Conservation (phyloP, 2,797 vertebrate genomes). For the Lerista edwardsae region DNA sequence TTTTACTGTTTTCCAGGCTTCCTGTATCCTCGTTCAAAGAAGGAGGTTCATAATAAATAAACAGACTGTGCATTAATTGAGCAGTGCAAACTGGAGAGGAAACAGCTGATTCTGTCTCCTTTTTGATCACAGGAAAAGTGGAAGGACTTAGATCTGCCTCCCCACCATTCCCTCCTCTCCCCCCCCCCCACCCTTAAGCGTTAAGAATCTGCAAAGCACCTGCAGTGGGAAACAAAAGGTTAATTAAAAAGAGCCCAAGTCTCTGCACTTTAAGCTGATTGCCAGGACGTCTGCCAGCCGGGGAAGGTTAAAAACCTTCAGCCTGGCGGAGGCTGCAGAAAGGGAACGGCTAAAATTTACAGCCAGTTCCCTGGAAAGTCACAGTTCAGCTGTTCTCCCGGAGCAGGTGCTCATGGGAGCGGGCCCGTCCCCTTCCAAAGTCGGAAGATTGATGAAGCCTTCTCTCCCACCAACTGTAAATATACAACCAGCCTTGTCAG, state of each 20-base stretch:
- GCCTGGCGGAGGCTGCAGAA: conserved; percentile 60
- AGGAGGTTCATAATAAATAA: too few relatives aligned
- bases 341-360: conserved; percentile 71
- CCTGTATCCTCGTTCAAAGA: too few relatives aligned
- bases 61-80: too few relatives aligned
- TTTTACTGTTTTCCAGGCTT: too few relatives aligned
- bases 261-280: conserved; percentile 66
- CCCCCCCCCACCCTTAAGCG: neutral
- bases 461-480: conserved; percentile 81
- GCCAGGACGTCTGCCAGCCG: conserved; percentile 70
- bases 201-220: conserved; percentile 61
- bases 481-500: conserved; percentile 82
- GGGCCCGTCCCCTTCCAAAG: conserved; percentile 73
- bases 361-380: conserved; percentile 73
- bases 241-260: conserved; percentile 71
- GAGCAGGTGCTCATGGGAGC: conserved; percentile 79
- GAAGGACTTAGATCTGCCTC: too few relatives aligned
- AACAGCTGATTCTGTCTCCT: neutral
- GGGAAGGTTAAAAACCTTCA: conserved; percentile 75
- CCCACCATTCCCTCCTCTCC: too few relatives aligned
- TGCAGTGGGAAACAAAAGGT: conserved; percentile 73
- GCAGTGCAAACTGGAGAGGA: neutral
- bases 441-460: conserved; percentile 81
- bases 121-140: neutral
- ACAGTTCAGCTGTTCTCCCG: conserved; percentile 79